These are phyloP conservation scores for Arctocebus calabarensis DNA, from an alignment of 2,797 vertebrate genomes.

Conservation along the genomic window DNA sequence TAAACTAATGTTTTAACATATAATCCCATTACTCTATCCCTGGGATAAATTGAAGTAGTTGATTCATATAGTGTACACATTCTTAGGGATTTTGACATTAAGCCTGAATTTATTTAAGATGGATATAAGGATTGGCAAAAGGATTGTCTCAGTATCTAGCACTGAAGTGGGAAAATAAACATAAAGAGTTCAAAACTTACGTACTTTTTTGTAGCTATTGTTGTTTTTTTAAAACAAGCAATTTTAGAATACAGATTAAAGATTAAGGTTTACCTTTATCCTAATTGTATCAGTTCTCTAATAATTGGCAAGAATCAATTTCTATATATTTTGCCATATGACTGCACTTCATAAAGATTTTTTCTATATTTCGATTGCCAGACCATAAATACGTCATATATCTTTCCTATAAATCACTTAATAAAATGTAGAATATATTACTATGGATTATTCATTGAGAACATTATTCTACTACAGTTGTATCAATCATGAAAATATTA, in stretches of 20 bases:
- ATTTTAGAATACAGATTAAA: neutral
- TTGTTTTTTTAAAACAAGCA: neutral
- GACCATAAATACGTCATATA: neutral
- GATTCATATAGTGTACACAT: neutral
- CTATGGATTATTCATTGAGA: neutral
- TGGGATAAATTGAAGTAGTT: neutral
- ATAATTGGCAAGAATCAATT: conserved; percentile 51
- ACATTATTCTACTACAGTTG: conserved; percentile 12
- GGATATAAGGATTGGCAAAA: neutral
- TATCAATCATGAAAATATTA: conserved; percentile 45
- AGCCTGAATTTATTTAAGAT: conserved; percentile 12
- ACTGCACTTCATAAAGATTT: neutral
- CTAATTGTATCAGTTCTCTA: neutral
- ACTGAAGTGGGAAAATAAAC: neutral
- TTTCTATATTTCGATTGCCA: neutral
- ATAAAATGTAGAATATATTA: conserved; percentile 24
- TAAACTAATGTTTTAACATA: neutral
- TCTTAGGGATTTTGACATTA: conserved; percentile 16
- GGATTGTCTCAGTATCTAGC: neutral
- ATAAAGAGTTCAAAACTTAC: neutral
- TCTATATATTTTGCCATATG: neutral
- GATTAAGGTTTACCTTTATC: neutral
- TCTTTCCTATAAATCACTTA: conserved; percentile 55
- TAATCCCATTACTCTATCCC: neutral
- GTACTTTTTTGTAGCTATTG: neutral